phyloP scores from a whole-genome alignment of 2,888 invertebrate species.

The Resseliella maxima region DNA sequence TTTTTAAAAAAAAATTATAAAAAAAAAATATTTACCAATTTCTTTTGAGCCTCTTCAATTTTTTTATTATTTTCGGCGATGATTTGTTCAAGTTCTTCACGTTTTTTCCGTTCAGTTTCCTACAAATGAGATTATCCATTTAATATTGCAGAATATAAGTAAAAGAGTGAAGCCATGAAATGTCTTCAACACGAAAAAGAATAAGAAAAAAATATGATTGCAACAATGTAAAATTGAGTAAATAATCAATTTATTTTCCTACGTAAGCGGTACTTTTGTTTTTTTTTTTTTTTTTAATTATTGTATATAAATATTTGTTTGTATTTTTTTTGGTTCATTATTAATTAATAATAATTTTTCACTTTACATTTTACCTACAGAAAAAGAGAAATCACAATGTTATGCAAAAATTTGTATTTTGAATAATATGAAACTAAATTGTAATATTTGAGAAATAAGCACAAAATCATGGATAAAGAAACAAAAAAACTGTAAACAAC shows the following conservation, averaged over 20 bases:
- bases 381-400: constrained; percentile 51
- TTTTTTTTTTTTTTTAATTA: too few relatives aligned
- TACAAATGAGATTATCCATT: constrained; percentile 72
- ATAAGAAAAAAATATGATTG: background rate
- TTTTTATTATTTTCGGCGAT: constrained; percentile 98
- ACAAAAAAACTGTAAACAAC: background rate
- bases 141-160: background rate
- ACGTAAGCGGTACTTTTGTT: background rate
- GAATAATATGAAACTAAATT: background rate
- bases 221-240: background rate
- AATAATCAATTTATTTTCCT: background rate
- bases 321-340: background rate
- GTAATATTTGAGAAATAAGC: background rate
- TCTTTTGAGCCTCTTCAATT: constrained; percentile 96
- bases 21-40: constrained; percentile 78
- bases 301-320: background rate
- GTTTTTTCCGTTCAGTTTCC: constrained; percentile 97
- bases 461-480: constrained; percentile 4
- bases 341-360: too few relatives aligned
- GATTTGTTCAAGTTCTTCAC: constrained; percentile 94
- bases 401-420: background rate
- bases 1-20: constrained; percentile 56
- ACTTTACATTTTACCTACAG: constrained; percentile 51
- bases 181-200: background rate
- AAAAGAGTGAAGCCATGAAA: constrained; percentile 1